phyloP scores from a whole-genome alignment of 2,888 invertebrate species.

The Morpho achilles region DNA sequence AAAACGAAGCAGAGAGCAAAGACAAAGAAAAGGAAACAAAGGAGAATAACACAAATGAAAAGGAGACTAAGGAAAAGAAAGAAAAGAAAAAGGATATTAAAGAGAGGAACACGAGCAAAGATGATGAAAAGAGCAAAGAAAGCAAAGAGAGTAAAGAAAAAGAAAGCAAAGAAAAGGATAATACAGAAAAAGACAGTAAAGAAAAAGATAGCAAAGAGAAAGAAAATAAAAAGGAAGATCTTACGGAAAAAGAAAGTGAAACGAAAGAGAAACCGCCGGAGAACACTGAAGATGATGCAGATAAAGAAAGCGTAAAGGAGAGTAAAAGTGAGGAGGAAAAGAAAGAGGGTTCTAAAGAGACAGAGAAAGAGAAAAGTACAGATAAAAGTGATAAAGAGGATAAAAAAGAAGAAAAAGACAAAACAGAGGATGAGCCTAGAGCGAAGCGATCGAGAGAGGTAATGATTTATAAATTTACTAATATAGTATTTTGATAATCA shows the following conservation, averaged over 20 bases:
- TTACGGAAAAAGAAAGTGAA: slow-evolving; percentile 5
- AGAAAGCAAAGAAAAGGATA: slow-evolving; percentile 20
- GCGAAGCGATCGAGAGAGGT: slow-evolving; percentile 71
- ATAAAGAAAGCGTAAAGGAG: slow-evolving; percentile 18
- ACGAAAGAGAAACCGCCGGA: slow-evolving; percentile 16
- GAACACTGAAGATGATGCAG: slow-evolving; percentile 7
- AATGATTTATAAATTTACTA: slow-evolving; percentile 19
- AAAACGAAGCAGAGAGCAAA: slow-evolving; percentile 17
- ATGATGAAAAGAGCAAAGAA: slow-evolving; percentile 19
- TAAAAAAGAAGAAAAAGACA: slow-evolving; percentile 30
- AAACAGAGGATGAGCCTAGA: slow-evolving; percentile 56
- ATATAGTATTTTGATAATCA: not conserved
- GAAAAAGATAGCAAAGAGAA: slow-evolving; percentile 11
- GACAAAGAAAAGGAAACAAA: slow-evolving; percentile 22
- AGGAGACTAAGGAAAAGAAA: slow-evolving; percentile 12
- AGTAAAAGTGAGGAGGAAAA: slow-evolving; percentile 11
- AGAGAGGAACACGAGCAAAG: slow-evolving; percentile 22
- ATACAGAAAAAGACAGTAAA: slow-evolving; percentile 22
- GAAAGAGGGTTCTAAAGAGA: slow-evolving; percentile 23
- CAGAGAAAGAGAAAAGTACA: slow-evolving; percentile 16
- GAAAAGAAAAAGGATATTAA: slow-evolving; percentile 15
- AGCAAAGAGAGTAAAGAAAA: slow-evolving; percentile 24
- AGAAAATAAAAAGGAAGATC: slow-evolving; percentile 15
- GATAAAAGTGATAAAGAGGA: slow-evolving; percentile 27
- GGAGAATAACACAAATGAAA: slow-evolving; percentile 9